These are phyloP conservation scores for Fundulus diaphanus DNA, from an alignment of 2,797 vertebrate genomes.

Conservation along the genomic window DNA sequence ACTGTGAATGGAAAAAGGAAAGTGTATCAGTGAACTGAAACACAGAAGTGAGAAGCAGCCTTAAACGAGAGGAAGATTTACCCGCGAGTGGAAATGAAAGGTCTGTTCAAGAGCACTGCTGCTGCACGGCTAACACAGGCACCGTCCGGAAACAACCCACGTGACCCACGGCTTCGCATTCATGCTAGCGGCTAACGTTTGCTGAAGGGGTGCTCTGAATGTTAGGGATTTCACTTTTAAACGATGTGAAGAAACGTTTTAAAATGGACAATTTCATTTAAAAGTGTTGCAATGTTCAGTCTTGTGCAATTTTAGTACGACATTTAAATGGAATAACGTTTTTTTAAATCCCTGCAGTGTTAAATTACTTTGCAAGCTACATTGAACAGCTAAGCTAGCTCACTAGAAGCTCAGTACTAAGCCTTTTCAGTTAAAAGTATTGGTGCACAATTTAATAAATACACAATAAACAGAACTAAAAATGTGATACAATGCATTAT, in stretches of 20 bases:
- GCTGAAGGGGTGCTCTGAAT: neutral
- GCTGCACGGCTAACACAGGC: neutral
- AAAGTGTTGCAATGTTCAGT: neutral
- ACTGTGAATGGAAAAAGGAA: neutral
- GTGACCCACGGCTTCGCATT: slow-evolving; percentile 10
- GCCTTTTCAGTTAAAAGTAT: neutral
- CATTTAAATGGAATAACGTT: neutral
- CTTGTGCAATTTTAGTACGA: neutral
- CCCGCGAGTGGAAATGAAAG: slow-evolving; percentile 14
- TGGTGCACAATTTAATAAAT: neutral
- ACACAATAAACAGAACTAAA: neutral
- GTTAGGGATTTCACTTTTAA: neutral
- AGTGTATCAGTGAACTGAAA: neutral
- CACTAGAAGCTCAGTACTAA: neutral
- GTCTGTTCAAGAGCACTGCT: slow-evolving; percentile 48
- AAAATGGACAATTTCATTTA: neutral
- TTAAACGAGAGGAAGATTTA: neutral
- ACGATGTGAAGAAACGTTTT: neutral
- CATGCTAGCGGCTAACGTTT: slow-evolving; percentile 26
- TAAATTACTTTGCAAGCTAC: neutral
- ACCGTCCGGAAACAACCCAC: slow-evolving; percentile 40
- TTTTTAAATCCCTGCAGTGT: neutral
- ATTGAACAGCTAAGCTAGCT: neutral
- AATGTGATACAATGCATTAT: neutral
- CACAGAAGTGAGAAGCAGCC: too few species aligned